Evolutionary conservation across 2,797 vertebrate genomes (phyloP).

Genomic region (Sardinella longiceps): DNA sequence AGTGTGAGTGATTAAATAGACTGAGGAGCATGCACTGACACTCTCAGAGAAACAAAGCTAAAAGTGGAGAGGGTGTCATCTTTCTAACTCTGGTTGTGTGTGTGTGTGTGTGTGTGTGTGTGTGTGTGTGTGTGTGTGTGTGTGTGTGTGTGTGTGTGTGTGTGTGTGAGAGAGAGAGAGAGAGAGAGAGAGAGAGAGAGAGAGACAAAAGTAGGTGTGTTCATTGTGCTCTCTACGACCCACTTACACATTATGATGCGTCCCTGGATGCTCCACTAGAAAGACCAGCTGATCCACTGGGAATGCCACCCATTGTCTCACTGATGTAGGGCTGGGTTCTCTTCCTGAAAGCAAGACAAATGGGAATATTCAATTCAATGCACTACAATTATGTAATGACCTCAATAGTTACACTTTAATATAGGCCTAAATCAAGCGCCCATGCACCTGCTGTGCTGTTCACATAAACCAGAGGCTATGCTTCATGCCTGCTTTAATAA

Average conservation of each 20-base stretch:
- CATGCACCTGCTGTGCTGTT: not conserved
- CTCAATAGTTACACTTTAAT: constrained; percentile 1
- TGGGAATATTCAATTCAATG: not conserved
- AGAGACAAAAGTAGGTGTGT: constrained; percentile 45
- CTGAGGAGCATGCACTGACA: not conserved
- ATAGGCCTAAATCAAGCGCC: not conserved
- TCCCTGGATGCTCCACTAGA: constrained; percentile 32
- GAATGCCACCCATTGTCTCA: constrained; percentile 32
- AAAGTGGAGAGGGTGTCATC: constrained; percentile 8
- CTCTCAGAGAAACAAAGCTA: not conserved
- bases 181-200: constrained; percentile 7
- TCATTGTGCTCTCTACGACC: constrained; percentile 22
- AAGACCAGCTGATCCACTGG: constrained; percentile 27
- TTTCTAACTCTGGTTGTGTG: not conserved
- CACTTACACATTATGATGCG: constrained; percentile 26
- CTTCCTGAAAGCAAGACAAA: not conserved
- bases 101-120: not conserved
- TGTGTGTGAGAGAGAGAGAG: not conserved
- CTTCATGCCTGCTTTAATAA: no score
- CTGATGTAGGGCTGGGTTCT: constrained; percentile 6
- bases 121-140: not conserved
- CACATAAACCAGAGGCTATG: not conserved
- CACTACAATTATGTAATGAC: constrained; percentile 8
- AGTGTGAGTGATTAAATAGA: not conserved
- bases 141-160: constrained; percentile 20